Base-by-base conservation (phyloP, 2,888 invertebrate species). In the Tiliacea aurago region DNA sequence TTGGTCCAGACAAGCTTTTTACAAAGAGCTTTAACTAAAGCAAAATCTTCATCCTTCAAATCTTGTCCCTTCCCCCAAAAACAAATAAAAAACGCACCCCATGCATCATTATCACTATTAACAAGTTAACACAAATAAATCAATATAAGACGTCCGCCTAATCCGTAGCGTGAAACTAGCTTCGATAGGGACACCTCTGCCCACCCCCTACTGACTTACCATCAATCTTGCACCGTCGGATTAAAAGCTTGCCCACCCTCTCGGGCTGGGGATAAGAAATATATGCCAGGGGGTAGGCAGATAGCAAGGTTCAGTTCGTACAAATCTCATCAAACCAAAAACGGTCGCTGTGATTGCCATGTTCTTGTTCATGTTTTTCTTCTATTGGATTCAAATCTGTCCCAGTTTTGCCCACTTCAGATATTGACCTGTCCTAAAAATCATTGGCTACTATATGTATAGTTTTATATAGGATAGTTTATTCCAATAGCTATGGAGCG, bases 221-320 rank as follows among this genome's bases (percentile, higher is more conserved):
- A 86, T 86, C 86, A 83, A 86, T 86, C 86, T 86, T 86, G 80
- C 83, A 86, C 75, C 77, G 76, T 75, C 76, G 86, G 86, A 86
- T 86, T 86, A 86, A 86, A 86, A 86, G 86, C 77, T 86, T 70
- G 85, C 80, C 84, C 84, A 77, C 73, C 86, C 84, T 80, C 62
- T 53, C 37, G 49, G 67, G 51, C 70, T 62, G 74, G 78, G 84
- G 84, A 84, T 83, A 82, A 78, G 79, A 86, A 86, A 78, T 81
- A 70, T 79, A 49, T 53, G 66, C 64, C 75, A 73, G 55, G 2
- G 64, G 63, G 53, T 28, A 49, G 64, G 68, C 55, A 80, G 55
- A 69, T 76, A 61, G 43, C 80, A 80, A 80, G 84, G 70, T 72
- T 41, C 1, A 75, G 3, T 73, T 18, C 5, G 68, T 23, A 11